A percentile compares a stretch with the other conserved stretches of the same genome.
Evolutionary conservation across 2,113 vertebrate genomes (phyloP).

Genomic region (Dicaeum eximium): DNA sequence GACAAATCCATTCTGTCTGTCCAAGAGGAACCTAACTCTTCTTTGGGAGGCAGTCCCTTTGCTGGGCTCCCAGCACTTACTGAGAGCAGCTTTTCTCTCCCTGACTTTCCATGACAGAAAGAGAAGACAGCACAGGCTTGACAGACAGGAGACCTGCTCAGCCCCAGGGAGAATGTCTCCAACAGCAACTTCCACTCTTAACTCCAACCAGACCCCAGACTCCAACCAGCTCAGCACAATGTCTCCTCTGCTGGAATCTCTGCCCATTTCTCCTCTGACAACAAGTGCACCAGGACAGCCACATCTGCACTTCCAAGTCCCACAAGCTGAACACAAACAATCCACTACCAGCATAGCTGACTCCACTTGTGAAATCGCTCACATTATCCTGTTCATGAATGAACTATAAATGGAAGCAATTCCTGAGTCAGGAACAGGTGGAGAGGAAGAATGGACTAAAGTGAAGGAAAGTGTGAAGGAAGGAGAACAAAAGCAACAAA

Average conservation of each 20-base stretch:
- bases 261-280: not conserved
- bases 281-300: not conserved
- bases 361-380: not conserved
- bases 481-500: not conserved
- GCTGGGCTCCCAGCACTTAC: not conserved
- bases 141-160: not conserved
- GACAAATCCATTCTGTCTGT: not conserved
- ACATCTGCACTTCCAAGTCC: not conserved
- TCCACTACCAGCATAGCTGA: not conserved
- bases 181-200: not conserved
- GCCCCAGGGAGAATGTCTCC: not conserved
- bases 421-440: conserved; percentile 26
- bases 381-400: not conserved
- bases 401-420: not conserved
- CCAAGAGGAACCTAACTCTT: not conserved
- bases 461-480: not conserved
- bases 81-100: not conserved
- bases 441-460: not conserved
- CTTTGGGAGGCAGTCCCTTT: not conserved
- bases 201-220: not conserved
- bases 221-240: not conserved
- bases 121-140: not conserved
- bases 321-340: not conserved
- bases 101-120: not conserved
- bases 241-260: not conserved